Conservation (phyloP, 2,888 invertebrate genomes). For the Scaptomyza parva region DNA sequence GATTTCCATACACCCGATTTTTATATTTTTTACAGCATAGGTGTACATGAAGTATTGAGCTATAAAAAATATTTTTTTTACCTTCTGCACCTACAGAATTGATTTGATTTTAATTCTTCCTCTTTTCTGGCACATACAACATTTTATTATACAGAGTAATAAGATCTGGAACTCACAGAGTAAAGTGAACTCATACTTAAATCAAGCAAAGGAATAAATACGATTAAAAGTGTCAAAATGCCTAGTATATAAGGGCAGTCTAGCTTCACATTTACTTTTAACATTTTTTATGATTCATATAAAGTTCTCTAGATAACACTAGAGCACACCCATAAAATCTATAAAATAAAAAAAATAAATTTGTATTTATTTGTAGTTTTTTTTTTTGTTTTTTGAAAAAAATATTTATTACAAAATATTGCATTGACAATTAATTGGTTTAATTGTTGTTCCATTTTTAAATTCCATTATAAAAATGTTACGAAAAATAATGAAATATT, state of each 20-base stretch:
- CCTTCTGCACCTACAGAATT: not conserved
- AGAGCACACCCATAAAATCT: not conserved
- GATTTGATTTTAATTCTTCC: constrained; percentile 7
- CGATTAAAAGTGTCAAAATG: too few species aligned
- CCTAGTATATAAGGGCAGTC: too few species aligned
- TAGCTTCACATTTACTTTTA: too few species aligned
- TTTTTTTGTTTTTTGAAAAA: constrained; percentile 54
- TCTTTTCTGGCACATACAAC: not conserved
- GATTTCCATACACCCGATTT: too few species aligned
- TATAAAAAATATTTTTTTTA: too few species aligned
- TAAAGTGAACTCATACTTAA: not conserved
- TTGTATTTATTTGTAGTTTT: constrained; percentile 10
- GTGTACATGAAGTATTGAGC: too few species aligned
- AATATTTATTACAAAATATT: constrained; percentile 77
- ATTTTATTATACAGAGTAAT: constrained; percentile 19
- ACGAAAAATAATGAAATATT: constrained; percentile 54
- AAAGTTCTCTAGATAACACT: too few species aligned
- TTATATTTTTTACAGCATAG: too few species aligned
- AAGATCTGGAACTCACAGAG: constrained; percentile 10
- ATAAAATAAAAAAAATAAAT: not conserved
- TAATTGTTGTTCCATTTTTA: constrained; percentile 62
- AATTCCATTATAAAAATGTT: constrained; percentile 58
- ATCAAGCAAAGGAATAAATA: too few species aligned
- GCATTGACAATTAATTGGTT: constrained; percentile 72
- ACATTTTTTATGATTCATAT: too few species aligned